phyloP scores from a whole-genome alignment of 2,888 invertebrate species.

The Euzophera pinguis region DNA sequence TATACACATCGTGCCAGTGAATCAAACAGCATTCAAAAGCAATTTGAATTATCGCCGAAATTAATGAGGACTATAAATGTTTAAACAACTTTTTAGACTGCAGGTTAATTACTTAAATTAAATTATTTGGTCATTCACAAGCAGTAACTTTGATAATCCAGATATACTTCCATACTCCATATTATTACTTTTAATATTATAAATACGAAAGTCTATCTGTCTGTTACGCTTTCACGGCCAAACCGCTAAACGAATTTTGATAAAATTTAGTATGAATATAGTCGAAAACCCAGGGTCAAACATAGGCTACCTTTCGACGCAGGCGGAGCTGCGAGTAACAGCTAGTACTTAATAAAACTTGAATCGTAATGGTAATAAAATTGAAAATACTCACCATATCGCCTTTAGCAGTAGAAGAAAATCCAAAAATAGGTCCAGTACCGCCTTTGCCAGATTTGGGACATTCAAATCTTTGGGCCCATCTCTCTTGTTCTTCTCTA shows the following conservation, averaged over 20 bases:
- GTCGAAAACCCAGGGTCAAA: no score
- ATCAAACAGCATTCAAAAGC: constrained; percentile 20
- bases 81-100: background rate
- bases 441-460: constrained; percentile 22
- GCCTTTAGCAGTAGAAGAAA: constrained; percentile 37
- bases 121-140: background rate
- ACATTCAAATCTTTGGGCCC: constrained; percentile 45
- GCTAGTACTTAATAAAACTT: background rate
- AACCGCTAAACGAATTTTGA: no score
- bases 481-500: constrained; percentile 40
- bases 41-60: constrained; percentile 22
- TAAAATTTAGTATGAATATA: no score
- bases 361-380: background rate
- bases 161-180: no score
- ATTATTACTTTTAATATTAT: no score
- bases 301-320: no score
- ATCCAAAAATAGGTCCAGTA: constrained; percentile 29
- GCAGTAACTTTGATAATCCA: background rate
- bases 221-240: no score
- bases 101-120: background rate
- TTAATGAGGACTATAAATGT: constrained; percentile 14
- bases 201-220: no score
- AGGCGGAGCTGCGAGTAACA: no score
- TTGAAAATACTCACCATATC: constrained; percentile 42
- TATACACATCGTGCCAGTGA: background rate